These are phyloP conservation scores for Tympanuchus pallidicinctus DNA, from an alignment of 2,113 vertebrate genomes.

Conservation along the genomic window DNA sequence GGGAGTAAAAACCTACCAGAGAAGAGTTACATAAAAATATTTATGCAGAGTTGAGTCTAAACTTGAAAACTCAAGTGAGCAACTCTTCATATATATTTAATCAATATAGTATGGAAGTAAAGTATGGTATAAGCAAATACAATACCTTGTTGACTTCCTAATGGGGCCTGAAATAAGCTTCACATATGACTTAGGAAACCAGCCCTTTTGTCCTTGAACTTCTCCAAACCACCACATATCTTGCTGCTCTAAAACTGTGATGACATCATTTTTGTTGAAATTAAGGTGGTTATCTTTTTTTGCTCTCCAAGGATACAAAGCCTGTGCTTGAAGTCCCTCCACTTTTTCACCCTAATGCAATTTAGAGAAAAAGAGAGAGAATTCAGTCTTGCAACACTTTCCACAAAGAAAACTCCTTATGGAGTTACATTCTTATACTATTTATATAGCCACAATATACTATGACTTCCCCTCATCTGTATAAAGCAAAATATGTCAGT, in stretches of 20 bases:
- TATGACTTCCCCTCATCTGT: not conserved
- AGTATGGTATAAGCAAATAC: not conserved
- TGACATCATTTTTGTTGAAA: constrained; percentile 97
- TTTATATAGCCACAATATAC: not conserved
- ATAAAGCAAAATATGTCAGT: not conserved
- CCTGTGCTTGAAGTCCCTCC: constrained; percentile 96
- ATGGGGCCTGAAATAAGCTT: constrained; percentile 95
- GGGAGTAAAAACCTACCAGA: not conserved
- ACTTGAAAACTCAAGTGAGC: not conserved
- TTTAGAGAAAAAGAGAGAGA: not conserved
- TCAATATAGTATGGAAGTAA: not conserved
- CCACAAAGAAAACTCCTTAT: not conserved
- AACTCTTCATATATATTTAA: not conserved
- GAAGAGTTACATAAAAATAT: not conserved
- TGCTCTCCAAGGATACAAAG: constrained; percentile 96
- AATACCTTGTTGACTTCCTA: constrained; percentile 88
- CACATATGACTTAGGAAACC: constrained; percentile 99
- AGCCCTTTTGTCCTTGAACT: constrained; percentile 97
- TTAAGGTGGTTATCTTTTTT: constrained; percentile 99
- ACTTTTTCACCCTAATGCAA: constrained; percentile 93
- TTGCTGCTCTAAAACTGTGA: constrained; percentile 97
- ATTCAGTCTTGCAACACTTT: not conserved
- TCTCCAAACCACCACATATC: constrained; percentile 99
- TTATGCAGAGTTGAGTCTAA: not conserved
- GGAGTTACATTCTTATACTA: not conserved